Evolutionary conservation across 2,888 invertebrate genomes (phyloP).

Genomic region (Leptinotarsa juncta): DNA sequence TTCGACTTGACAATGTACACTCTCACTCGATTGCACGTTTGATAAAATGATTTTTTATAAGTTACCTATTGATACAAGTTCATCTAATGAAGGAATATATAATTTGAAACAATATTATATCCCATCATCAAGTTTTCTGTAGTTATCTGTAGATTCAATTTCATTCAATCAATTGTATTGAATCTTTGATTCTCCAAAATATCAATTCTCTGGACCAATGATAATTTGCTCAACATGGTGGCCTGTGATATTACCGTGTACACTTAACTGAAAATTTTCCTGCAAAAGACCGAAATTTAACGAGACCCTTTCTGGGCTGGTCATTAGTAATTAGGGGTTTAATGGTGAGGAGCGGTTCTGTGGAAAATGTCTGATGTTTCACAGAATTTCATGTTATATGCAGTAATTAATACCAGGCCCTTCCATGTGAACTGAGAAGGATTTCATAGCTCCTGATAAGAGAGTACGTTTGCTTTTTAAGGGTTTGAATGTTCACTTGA

Average conservation of each 20-base stretch:
- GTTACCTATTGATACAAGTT: too few species aligned
- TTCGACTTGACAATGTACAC: too few species aligned
- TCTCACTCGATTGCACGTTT: too few species aligned
- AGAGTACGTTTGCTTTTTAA: neutral
- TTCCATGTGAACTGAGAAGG: neutral
- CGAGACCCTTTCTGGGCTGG: slow-evolving; percentile 24
- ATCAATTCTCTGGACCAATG: neutral
- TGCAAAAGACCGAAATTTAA: slow-evolving; percentile 37
- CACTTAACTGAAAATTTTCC: slow-evolving; percentile 32
- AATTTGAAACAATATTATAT: too few species aligned
- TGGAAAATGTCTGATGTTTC: slow-evolving; percentile 1
- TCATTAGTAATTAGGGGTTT: slow-evolving; percentile 8
- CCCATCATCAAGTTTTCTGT: too few species aligned
- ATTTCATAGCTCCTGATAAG: neutral
- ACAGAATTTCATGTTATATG: neutral
- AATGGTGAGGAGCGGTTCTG: neutral
- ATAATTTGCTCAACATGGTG: neutral
- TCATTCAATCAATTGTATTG: too few species aligned
- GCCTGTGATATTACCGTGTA: slow-evolving; percentile 4
- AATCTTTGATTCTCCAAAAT: neutral
- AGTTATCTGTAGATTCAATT: too few species aligned
- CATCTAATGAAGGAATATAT: too few species aligned
- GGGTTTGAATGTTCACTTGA: neutral
- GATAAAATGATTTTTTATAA: too few species aligned
- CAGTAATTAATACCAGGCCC: neutral